Base-by-base conservation (phyloP, 2,888 invertebrate species). In the Zhuqinia jingwanae region DNA sequence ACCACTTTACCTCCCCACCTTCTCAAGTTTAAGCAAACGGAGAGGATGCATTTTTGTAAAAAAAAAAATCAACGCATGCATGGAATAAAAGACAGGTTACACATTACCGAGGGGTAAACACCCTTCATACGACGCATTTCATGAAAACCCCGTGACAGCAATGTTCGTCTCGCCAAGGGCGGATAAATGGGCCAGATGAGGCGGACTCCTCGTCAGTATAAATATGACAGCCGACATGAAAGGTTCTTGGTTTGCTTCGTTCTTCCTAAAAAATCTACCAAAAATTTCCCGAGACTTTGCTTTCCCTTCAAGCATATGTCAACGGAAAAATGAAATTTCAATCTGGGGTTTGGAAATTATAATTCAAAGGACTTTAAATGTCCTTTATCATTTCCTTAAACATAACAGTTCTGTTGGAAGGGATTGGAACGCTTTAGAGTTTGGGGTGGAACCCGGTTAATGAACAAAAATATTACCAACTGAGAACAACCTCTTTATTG, bases 211-310 rank as follows among this genome's bases (percentile, higher is more conserved):
- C 76, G 65, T 65, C 87, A 90, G 89, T 90, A 88, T 90, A 89
- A 90, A 89, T 88, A 89, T 90, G 90, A 88, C 85, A 84, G 87
- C 86, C 86, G 85, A 77, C 78, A 73, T 73, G 88, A 87, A 82
- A 88, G 84, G 83, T 85, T 83, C 75, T 77, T 87, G 77, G 47
- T 80, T 87, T 60, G 50, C 83, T 70, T 70, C 63, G 87, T 53
- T 86, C 81, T 81, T 73, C 70, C 30, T 68, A 53, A 79, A 79
- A 56, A 63, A 22, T 36, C 58, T n/a, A 22, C 56, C 13, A 77
- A 73, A 75, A 82, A 58, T 60, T 22, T 83, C 56, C 85, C 63
- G 76, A 77, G 73, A 85, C 80, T 76, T 78, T 80, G 42, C 81
- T 81, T 77, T 58, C 56, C 50, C 81, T 77, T 60, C 56, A n/a